Evolutionary conservation across 2,113 vertebrate species (phyloP).

Genomic region (Amblyopsis rosae): DNA sequence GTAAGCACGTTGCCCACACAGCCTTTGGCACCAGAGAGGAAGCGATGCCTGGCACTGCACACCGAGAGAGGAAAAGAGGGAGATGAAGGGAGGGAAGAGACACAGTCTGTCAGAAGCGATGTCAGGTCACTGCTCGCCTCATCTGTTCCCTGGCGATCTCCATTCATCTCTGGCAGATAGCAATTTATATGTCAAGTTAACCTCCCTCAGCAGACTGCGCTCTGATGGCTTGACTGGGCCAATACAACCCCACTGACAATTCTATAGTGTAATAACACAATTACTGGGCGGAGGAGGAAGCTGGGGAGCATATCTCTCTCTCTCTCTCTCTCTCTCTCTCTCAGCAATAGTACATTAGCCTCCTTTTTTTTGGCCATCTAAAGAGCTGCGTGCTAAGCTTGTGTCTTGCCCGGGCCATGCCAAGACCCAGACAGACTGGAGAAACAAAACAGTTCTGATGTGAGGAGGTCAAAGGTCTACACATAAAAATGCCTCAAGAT

Average conservation of each 20-base stretch:
- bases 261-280: conserved; percentile 61
- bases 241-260: conserved; percentile 55
- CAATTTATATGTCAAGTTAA: conserved; percentile 73
- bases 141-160: conserved; percentile 57
- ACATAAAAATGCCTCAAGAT: background rate
- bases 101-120: conserved; percentile 55
- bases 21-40: conserved; percentile 48
- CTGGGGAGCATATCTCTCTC: conserved; percentile 15
- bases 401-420: background rate
- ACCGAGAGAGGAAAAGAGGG: conserved; percentile 29
- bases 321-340: conserved; percentile 12
- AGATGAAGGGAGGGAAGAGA: conserved; percentile 42
- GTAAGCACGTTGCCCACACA: background rate
- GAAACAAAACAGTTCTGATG: background rate
- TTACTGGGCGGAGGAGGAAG: conserved; percentile 38
- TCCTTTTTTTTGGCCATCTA: conserved; percentile 29
- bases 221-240: conserved; percentile 50
- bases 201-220: conserved; percentile 53
- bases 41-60: conserved; percentile 37
- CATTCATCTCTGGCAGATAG: conserved; percentile 66
- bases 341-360: conserved; percentile 55
- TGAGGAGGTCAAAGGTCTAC: background rate
- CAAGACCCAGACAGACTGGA: conserved; percentile 6
- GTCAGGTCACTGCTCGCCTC: conserved; percentile 69
- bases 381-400: conserved; percentile 4